Evolutionary conservation across 2,797 vertebrate genomes (phyloP).

Genomic region (Sciurus vulgaris): DNA sequence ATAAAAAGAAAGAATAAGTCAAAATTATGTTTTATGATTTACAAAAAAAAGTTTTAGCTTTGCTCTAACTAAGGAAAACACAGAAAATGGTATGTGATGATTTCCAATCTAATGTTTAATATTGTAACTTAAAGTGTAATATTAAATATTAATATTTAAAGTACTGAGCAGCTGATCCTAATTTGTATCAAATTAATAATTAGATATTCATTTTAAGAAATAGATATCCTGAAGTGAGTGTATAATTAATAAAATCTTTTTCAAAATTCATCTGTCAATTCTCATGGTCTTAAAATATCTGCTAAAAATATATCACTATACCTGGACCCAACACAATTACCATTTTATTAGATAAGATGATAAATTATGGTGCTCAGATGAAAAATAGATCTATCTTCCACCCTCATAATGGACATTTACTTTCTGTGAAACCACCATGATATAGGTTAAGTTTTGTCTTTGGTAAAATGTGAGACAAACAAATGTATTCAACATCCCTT

Average conservation of each 20-base stretch:
- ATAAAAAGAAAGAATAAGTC: not conserved
- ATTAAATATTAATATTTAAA: not conserved
- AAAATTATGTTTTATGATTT: not conserved
- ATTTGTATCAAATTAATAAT: not conserved
- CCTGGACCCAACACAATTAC: not conserved
- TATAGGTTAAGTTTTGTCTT: not conserved
- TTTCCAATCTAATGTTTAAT: not conserved
- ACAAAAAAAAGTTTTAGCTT: not conserved
- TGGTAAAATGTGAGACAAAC: constrained; percentile 19
- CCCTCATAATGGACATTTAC: not conserved
- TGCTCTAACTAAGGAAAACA: not conserved
- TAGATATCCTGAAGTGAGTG: not conserved
- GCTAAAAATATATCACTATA: not conserved
- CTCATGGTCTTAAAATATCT: not conserved
- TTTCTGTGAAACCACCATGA: not conserved
- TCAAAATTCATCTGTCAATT: not conserved
- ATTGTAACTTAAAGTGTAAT: not conserved
- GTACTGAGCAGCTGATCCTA: not conserved
- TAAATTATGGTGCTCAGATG: not conserved
- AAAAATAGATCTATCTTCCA: not conserved
- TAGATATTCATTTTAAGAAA: constrained; percentile 33
- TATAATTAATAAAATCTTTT: constrained; percentile 25
- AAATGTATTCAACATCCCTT: not conserved
- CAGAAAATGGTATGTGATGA: not conserved
- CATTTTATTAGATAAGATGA: not conserved